Evolutionary conservation across 2,797 vertebrate species (phyloP).

Genomic region (Falco cherrug): DNA sequence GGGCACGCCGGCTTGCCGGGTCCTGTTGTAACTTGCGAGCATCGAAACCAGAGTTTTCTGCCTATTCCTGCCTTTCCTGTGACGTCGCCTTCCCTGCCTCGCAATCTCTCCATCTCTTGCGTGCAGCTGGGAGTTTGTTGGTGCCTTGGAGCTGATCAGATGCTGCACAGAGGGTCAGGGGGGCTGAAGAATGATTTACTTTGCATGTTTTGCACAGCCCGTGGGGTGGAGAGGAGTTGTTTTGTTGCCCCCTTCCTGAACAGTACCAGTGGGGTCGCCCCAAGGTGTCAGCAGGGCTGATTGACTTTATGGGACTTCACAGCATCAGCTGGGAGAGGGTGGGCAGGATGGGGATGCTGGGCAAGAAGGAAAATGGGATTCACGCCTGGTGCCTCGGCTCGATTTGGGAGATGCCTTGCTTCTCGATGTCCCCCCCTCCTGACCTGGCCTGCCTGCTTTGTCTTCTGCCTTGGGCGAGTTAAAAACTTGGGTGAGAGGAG

Average conservation of each 20-base stretch:
- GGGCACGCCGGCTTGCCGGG: background rate
- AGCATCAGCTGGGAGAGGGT: background rate
- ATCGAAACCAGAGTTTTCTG: background rate
- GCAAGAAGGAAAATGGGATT: background rate
- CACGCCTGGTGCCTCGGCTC: background rate
- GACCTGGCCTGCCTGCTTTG: no score
- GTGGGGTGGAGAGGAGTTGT: background rate
- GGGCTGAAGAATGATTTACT: background rate
- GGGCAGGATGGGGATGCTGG: background rate
- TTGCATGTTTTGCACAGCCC: background rate
- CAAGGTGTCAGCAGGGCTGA: fast-evolving
- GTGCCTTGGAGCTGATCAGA: background rate
- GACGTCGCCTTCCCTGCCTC: background rate
- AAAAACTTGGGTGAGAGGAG: background rate
- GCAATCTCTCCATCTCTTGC: no score
- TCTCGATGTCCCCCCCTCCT: no score
- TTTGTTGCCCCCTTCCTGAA: background rate
- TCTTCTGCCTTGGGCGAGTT: background rate
- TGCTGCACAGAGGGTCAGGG: background rate
- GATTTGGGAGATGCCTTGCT: background rate
- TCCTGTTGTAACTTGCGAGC: background rate
- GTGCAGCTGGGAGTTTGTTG: fast-evolving
- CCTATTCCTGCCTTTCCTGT: background rate
- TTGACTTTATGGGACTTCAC: background rate
- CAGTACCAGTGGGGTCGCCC: no score